These are phyloP conservation scores for Silvanus unidentatus DNA, from an alignment of 2,888 invertebrate species.

Conservation along the genomic window DNA sequence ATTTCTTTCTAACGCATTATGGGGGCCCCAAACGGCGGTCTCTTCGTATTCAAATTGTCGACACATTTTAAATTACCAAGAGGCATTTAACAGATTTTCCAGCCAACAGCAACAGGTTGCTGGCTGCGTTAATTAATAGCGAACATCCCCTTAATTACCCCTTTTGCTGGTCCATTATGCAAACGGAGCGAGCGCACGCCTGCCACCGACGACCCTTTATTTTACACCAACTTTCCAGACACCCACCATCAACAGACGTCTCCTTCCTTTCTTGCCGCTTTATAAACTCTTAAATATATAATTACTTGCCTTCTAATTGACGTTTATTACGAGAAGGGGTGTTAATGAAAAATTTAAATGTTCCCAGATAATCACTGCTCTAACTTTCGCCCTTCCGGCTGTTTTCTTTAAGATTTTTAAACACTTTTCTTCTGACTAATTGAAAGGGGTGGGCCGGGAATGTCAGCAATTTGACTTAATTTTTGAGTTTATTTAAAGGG, in stretches of 20 bases:
- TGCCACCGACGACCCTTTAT: conserved; percentile 21
- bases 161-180: conserved; percentile 47
- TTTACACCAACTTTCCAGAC: conserved; percentile 23
- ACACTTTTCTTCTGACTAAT: conserved; percentile 37
- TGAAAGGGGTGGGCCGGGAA: conserved; percentile 38
- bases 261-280: conserved; percentile 8
- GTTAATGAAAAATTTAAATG: conserved; percentile 44
- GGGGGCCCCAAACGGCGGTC: too few relatives aligned
- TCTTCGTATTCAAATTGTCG: conserved; percentile 7
- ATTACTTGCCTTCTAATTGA: conserved; percentile 46
- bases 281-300: conserved; percentile 41
- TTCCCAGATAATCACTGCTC: conserved; percentile 37
- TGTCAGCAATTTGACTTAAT: conserved; percentile 26
- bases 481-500: too few relatives aligned
- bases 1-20: too few relatives aligned
- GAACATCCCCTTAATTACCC: conserved; percentile 47
- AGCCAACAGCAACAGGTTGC: conserved; percentile 40
- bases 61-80: conserved; percentile 17
- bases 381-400: conserved; percentile 36
- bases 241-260: conserved; percentile 1
- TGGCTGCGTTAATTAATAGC: conserved; percentile 44
- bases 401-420: conserved; percentile 39
- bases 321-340: conserved; percentile 46
- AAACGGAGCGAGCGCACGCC: conserved; percentile 30
- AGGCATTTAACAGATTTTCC: conserved; percentile 30